phyloP scores from a whole-genome alignment of 2,113 vertebrate species.

The Galeopterus variegatus region DNA sequence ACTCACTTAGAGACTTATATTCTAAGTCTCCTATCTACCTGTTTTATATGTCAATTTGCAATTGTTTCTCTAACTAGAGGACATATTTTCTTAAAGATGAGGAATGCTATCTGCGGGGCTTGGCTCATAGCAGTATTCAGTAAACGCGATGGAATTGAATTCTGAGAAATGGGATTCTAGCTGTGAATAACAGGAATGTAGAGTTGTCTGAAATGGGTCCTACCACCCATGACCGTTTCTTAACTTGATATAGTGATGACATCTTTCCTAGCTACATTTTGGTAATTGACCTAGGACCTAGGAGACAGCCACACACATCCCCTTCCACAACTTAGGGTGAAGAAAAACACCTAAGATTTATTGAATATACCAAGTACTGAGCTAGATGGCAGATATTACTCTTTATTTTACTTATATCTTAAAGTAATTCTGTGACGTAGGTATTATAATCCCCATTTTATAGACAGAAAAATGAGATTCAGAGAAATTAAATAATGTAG shows the following conservation, averaged over 20 bases:
- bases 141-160: not conserved
- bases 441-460: not conserved
- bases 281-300: not conserved
- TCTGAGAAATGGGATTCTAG: not conserved
- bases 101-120: not conserved
- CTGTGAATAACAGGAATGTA: not conserved
- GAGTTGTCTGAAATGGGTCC: not conserved
- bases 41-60: not conserved
- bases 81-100: not conserved
- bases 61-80: not conserved
- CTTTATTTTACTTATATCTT: constrained; percentile 30
- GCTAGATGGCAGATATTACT: not conserved
- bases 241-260: not conserved
- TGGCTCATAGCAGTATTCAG: not conserved
- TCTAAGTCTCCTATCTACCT: not conserved
- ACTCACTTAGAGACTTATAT: not conserved
- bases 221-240: not conserved
- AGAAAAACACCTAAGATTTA: not conserved
- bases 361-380: not conserved
- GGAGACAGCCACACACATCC: not conserved
- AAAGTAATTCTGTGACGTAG: constrained; percentile 3
- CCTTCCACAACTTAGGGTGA: not conserved
- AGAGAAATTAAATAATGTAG: constrained; percentile 10
- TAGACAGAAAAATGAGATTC: not conserved
- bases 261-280: not conserved